These are phyloP conservation scores for Nebria brevicollis DNA, from an alignment of 2,888 invertebrate species.

Conservation along the genomic window DNA sequence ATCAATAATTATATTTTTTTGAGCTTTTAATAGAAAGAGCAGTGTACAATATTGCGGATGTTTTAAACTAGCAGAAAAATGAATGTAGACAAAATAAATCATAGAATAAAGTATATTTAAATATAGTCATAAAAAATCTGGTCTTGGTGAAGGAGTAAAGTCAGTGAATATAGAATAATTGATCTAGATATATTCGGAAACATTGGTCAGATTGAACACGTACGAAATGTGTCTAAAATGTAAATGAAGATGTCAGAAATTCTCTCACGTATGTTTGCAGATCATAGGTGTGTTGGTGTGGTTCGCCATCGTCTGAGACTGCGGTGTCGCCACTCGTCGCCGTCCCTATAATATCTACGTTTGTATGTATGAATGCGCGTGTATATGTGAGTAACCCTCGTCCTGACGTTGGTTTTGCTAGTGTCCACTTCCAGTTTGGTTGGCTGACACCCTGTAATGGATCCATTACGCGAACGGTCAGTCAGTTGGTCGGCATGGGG, in stretches of 20 bases:
- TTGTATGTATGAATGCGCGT: constrained; percentile 55
- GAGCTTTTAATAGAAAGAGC: too few relatives aligned
- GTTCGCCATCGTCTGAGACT: constrained; percentile 14
- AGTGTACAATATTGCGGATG: too few relatives aligned
- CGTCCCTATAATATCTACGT: neutral
- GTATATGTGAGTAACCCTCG: constrained; percentile 53
- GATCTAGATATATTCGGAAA: neutral
- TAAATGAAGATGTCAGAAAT: constrained; percentile 23
- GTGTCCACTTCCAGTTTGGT: constrained; percentile 9
- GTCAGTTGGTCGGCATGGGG: constrained; percentile 19
- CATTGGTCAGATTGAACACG: neutral
- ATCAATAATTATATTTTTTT: too few relatives aligned
- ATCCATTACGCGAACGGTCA: constrained; percentile 58
- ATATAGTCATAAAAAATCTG: neutral
- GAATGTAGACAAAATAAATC: too few relatives aligned
- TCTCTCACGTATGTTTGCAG: constrained; percentile 19
- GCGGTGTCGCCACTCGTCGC: neutral
- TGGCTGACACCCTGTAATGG: constrained; percentile 56
- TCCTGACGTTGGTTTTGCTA: constrained; percentile 51
- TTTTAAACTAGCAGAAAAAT: too few relatives aligned
- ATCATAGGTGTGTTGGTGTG: neutral
- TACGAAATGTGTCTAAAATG: constrained; percentile 5
- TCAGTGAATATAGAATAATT: neutral
- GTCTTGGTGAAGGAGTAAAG: neutral
- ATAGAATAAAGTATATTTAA: too few relatives aligned